Conservation (phyloP, 2,888 invertebrate genomes). For the Drosophila mimica region DNA sequence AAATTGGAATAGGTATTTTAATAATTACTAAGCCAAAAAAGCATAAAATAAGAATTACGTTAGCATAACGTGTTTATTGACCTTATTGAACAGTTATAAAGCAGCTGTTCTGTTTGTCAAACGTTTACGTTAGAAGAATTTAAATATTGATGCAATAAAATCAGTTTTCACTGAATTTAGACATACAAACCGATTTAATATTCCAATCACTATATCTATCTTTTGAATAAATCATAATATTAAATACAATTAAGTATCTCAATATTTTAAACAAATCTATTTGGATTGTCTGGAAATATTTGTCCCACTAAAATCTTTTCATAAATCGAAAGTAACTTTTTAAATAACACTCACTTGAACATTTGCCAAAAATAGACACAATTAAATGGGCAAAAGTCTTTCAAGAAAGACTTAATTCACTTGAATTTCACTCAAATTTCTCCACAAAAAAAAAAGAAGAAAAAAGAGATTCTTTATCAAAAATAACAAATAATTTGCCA, state of each 20-base stretch:
- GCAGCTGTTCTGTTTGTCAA: not conserved
- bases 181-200: not conserved
- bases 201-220: not conserved
- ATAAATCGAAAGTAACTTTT: slow-evolving; percentile 24
- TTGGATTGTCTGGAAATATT: not conserved
- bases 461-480: slow-evolving; percentile 25
- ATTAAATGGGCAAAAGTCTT: slow-evolving; percentile 21
- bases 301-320: not conserved
- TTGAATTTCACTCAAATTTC: slow-evolving; percentile 50
- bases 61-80: not conserved
- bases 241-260: not conserved
- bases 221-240: not conserved
- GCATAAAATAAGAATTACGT: not conserved
- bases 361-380: slow-evolving; percentile 12
- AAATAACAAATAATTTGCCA: slow-evolving; percentile 31
- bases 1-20: not conserved
- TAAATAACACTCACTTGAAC: not conserved
- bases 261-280: not conserved
- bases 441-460: not conserved
- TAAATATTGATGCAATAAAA: not conserved
- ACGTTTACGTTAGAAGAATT: not conserved
- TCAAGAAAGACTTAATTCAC: slow-evolving; percentile 21
- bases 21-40: not conserved
- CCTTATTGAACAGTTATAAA: not conserved
- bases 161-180: not conserved